phyloP scores from a whole-genome alignment of 1,140 invertebrate species.

The Carposina sasakii region DNA sequence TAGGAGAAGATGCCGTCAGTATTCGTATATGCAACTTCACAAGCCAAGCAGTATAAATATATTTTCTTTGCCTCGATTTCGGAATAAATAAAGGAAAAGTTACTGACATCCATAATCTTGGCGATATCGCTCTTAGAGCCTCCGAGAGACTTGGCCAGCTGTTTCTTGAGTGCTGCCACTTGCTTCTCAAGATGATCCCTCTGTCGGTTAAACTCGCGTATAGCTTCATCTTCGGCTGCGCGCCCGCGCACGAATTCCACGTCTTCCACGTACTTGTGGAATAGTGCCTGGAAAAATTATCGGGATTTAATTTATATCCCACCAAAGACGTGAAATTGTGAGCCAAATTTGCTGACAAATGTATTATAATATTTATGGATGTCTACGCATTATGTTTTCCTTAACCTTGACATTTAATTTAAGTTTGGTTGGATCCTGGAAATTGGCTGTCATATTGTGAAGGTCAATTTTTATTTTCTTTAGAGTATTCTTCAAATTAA shows the following conservation, averaged over 20 bases:
- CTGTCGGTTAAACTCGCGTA: slow-evolving; percentile 85
- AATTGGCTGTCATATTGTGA: slow-evolving; percentile 80
- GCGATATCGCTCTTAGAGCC: slow-evolving; percentile 58
- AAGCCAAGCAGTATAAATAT: too few species aligned
- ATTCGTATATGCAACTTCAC: too few species aligned
- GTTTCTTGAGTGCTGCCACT: slow-evolving; percentile 72
- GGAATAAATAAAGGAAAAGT: too few species aligned
- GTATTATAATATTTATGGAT: too few species aligned
- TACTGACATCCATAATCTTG: slow-evolving; percentile 67
- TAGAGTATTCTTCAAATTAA: slow-evolving; percentile 78
- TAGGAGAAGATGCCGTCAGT: too few species aligned
- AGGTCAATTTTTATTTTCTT: slow-evolving; percentile 86
- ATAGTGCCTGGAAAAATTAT: slow-evolving; percentile 75
- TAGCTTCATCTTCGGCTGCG: slow-evolving; percentile 79
- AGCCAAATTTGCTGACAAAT: too few species aligned
- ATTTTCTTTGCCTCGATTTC: too few species aligned
- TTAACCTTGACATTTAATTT: slow-evolving; percentile 83
- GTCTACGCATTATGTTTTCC: too few species aligned
- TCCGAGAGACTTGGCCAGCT: slow-evolving; percentile 50
- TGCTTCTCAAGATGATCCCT: slow-evolving; percentile 85
- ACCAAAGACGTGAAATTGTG: too few species aligned
- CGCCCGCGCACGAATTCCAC: slow-evolving; percentile 77
- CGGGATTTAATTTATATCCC: too few species aligned
- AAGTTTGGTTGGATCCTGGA: slow-evolving; percentile 83
- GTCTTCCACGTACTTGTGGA: slow-evolving; percentile 83